These are phyloP conservation scores for Beaufortia kweichowensis DNA, from an alignment of 2,113 vertebrate species.

Conservation along the genomic window DNA sequence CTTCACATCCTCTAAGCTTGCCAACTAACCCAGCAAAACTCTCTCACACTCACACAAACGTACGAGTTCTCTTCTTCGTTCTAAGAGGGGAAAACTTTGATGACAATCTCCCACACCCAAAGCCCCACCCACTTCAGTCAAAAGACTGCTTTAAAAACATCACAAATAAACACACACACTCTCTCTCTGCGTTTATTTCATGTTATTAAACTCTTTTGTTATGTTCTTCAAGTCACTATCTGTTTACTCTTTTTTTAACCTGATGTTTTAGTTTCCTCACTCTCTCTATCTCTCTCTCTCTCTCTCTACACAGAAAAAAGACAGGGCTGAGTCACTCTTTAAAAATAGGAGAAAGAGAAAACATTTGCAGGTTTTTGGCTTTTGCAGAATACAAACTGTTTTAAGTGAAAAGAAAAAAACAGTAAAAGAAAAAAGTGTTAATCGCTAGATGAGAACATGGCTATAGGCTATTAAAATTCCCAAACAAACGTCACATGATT, in stretches of 20 bases:
- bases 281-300: constrained; percentile 13
- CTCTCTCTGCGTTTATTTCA: not conserved
- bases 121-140: constrained; percentile 27
- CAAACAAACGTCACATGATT: constrained; percentile 65
- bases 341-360: constrained; percentile 42
- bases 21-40: not conserved
- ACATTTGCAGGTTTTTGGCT: not conserved
- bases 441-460: constrained; percentile 59
- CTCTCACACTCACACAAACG: constrained; percentile 16
- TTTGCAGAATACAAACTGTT: not conserved
- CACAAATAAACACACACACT: not conserved
- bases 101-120: constrained; percentile 17
- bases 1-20: not conserved
- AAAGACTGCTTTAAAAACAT: constrained; percentile 17
- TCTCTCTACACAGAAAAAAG: constrained; percentile 28
- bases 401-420: constrained; percentile 46
- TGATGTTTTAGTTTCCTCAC: constrained; percentile 4
- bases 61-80: constrained; percentile 7
- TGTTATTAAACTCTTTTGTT: constrained; percentile 17
- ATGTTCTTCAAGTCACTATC: not conserved
- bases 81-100: not conserved
- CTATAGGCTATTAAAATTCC: constrained; percentile 54
- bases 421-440: constrained; percentile 64
- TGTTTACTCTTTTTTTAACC: not conserved
- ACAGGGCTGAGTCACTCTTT: constrained; percentile 62